phyloP scores from a whole-genome alignment of 2,113 vertebrate species.

The Otis tarda region DNA sequence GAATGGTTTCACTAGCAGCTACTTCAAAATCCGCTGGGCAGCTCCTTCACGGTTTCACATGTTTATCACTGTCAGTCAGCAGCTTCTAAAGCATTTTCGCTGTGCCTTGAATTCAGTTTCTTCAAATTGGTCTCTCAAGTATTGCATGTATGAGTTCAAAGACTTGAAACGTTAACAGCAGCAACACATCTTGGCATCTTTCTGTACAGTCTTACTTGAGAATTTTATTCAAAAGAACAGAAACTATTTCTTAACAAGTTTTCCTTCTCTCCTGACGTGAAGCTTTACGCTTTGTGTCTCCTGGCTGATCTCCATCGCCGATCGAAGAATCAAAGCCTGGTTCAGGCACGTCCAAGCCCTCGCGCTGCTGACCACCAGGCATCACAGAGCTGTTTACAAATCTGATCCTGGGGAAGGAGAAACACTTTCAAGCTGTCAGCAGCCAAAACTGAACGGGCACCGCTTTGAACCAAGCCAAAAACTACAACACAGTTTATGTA shows the following conservation, averaged over 20 bases:
- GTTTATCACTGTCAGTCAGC: slow-evolving; percentile 54
- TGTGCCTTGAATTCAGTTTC: slow-evolving; percentile 45
- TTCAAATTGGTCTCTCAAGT: slow-evolving; percentile 70
- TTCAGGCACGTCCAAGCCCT: not conserved
- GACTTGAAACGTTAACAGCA: slow-evolving; percentile 53
- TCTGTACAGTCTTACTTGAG: slow-evolving; percentile 1
- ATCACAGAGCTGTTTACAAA: not conserved
- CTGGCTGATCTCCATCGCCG: not conserved
- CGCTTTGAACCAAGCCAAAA: not conserved
- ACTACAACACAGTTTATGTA: too few relatives aligned
- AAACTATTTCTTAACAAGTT: slow-evolving; percentile 18
- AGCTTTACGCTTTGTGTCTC: not conserved
- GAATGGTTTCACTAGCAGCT: slow-evolving; percentile 12
- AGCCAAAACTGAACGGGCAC: accelerated
- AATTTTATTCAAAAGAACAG: slow-evolving; percentile 25
- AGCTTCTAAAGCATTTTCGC: slow-evolving; percentile 41
- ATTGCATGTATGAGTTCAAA: slow-evolving; percentile 59
- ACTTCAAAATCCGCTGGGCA: slow-evolving; percentile 2
- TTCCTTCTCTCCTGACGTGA: not conserved
- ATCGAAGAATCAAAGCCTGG: slow-evolving; percentile 7
- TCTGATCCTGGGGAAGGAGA: not conserved
- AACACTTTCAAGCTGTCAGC: accelerated
- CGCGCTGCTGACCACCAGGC: not conserved
- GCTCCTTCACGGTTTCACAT: not conserved
- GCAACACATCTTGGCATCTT: slow-evolving; percentile 42